phyloP scores from a whole-genome alignment of 2,888 invertebrate species.

The Himalopsyche kuldschensis region DNA sequence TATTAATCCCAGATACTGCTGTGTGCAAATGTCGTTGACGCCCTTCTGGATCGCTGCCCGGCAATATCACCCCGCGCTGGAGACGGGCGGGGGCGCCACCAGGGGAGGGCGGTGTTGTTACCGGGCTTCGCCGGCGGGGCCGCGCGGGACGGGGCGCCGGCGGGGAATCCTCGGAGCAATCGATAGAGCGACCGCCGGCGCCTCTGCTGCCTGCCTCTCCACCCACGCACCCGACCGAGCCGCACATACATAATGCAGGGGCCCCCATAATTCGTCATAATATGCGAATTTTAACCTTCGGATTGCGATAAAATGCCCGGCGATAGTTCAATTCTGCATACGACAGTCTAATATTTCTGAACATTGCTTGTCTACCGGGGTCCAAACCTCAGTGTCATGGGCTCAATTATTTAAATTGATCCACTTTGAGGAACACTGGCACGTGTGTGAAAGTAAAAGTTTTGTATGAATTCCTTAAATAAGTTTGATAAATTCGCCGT shows the following conservation, averaged over 20 bases:
- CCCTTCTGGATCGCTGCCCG: background rate
- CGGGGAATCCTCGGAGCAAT: background rate
- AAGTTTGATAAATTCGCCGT: too few species aligned
- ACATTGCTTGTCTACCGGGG: too few species aligned
- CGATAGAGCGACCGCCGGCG: background rate
- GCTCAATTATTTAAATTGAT: too few species aligned
- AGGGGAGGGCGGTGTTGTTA: background rate
- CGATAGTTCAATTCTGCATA: background rate
- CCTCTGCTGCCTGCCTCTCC: background rate
- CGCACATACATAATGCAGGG: background rate
- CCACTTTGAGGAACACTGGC: too few species aligned
- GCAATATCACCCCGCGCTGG: background rate
- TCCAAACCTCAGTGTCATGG: too few species aligned
- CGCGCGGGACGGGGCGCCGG: background rate
- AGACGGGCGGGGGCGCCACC: background rate
- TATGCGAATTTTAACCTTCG: background rate
- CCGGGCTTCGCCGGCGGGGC: background rate
- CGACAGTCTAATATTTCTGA: too few species aligned
- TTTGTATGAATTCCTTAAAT: too few species aligned
- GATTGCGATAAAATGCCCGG: background rate
- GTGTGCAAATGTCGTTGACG: background rate
- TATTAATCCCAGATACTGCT: background rate
- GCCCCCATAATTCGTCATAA: background rate
- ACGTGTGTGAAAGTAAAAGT: too few species aligned
- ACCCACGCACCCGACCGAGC: background rate